Evolutionary conservation across 2,113 vertebrate genomes (phyloP).

Genomic region (Hippopotamus amphibius): DNA sequence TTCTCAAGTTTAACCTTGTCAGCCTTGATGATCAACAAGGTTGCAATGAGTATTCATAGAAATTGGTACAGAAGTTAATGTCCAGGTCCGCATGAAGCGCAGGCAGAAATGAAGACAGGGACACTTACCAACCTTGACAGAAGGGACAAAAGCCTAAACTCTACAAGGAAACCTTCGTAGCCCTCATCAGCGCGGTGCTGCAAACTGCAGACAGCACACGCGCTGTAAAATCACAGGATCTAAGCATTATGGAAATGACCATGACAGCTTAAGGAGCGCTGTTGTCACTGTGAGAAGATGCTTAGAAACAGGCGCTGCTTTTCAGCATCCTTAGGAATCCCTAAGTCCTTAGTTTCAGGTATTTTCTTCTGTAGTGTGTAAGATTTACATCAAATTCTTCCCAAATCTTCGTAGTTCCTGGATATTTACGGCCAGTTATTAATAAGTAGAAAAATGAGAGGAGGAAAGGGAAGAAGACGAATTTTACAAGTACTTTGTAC

Average conservation of each 20-base stretch:
- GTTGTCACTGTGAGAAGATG: neutral
- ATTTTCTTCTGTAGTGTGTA: neutral
- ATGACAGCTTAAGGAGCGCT: slow-evolving; percentile 57
- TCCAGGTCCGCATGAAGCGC: slow-evolving; percentile 53
- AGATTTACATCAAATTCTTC: neutral
- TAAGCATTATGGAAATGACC: slow-evolving; percentile 70
- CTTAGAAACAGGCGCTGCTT: neutral
- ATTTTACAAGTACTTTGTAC: neutral
- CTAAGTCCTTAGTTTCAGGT: slow-evolving; percentile 19
- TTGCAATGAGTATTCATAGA: slow-evolving; percentile 71
- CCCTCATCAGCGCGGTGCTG: neutral
- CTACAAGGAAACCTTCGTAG: slow-evolving; percentile 40
- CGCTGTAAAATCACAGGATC: slow-evolving; percentile 55
- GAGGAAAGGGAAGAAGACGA: neutral
- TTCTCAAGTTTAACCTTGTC: slow-evolving; percentile 75
- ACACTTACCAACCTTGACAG: slow-evolving; percentile 77
- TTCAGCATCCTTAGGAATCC: neutral
- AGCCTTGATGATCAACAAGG: slow-evolving; percentile 70
- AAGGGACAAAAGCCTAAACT: slow-evolving; percentile 70
- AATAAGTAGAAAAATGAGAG: neutral
- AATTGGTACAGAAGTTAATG: slow-evolving; percentile 68
- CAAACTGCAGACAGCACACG: neutral
- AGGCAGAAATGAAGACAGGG: slow-evolving; percentile 75
- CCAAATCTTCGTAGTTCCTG: neutral
- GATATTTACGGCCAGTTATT: neutral